Evolutionary conservation across 2,113 vertebrate species (phyloP), one percentile per base, ranked within the genome.

Genomic region (human): DNA sequence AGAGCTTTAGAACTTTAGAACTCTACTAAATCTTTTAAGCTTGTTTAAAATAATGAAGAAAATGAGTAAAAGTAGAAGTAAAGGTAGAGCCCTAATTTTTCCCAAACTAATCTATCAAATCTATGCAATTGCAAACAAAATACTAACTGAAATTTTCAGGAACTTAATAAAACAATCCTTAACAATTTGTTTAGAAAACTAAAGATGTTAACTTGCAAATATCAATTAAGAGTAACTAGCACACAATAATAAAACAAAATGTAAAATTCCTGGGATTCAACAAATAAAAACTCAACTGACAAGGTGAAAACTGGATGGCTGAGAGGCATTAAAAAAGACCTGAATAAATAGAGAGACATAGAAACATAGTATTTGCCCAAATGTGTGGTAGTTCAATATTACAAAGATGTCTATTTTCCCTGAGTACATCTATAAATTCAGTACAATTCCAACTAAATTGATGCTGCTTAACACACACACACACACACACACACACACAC

Each of bases 11-110:
- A 61, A 81, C 7, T 73, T 55, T 59, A 76, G 73, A 92, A 75
- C 8, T 30, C 16, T 57, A 88, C 1, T 88, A 61, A 90, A 59
- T 17, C 83, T 57, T 87, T 73, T 35, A 86, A 83, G 4, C 45
- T 82, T 73, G 1, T 52, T 93, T 88, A 52, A 88, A 97, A 91
- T 22, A 76, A 80, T 30, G 57, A 84, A 93, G 32, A 90, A 85
- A 20, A 83, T 35, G 35, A 94, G 64, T 75, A 80, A 52, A 86
- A 52, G 3, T 27, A 61, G 13, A 27, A 94, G 73, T 68, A 80
- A 52, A 86, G 55, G 2, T 23, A 64, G 20, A 23, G n/a, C 17
- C 92, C 93, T 89, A 52, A 43, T 70, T 91, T 66, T 72, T 43
- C 70, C 27, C 14, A 83, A 90, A 96, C 55, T 66, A 70, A 83